These are phyloP conservation scores for Microtus oregoni DNA, from an alignment of 2,113 vertebrate species.

Conservation along the genomic window DNA sequence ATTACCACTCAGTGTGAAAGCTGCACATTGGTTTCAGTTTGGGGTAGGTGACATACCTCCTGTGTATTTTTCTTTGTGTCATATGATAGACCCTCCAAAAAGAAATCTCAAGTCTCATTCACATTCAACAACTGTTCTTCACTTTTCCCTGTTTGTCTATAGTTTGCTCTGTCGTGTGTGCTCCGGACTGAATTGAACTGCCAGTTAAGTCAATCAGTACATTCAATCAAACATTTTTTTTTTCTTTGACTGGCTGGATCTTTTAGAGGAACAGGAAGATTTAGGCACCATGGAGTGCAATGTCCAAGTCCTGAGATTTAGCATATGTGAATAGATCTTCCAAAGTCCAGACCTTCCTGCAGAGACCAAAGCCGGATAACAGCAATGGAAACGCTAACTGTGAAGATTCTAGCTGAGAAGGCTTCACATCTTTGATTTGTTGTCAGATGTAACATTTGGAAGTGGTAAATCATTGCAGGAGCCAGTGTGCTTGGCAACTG, in stretches of 20 bases:
- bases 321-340: background rate
- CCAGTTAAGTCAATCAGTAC: background rate
- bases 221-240: background rate
- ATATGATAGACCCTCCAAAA: background rate
- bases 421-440: conserved; percentile 61
- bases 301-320: background rate
- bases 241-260: background rate
- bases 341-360: background rate
- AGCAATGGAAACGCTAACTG: conserved; percentile 33
- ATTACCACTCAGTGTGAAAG: conserved; percentile 3
- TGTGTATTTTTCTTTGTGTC: background rate
- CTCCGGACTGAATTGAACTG: background rate
- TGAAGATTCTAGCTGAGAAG: conserved; percentile 63
- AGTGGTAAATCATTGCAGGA: conserved; percentile 75
- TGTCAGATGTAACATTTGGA: conserved; percentile 78
- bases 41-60: background rate
- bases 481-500: conserved; percentile 66
- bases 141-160: background rate
- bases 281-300: background rate
- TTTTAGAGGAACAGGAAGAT: background rate
- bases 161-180: background rate
- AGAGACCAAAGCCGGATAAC: conserved; percentile 20
- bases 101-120: background rate
- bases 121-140: background rate
- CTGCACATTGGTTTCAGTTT: background rate